Base-by-base conservation (phyloP, 2,113 vertebrate species). In the Fulica atra region DNA sequence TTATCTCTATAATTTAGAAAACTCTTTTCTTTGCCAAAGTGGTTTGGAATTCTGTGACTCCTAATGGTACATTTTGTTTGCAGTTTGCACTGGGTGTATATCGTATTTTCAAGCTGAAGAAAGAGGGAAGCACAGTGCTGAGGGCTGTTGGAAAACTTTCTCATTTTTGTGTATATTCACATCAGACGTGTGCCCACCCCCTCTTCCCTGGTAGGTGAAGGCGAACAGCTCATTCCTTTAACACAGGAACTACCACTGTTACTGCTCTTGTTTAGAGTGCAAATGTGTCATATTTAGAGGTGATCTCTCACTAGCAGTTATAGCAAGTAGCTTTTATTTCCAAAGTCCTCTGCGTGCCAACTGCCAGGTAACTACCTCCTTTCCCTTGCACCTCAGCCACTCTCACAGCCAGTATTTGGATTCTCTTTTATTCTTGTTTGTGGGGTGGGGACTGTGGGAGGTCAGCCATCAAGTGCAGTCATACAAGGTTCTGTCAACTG, bases 1-100 rank as follows among this genome's bases (percentile, higher is more conserved):
- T 86, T 92, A 89, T 91, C 74, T 94, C 66, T 94, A 33, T 92
- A 93, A 89, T 96, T 96, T 89, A 87, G 87, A 86, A 76, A 93
- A 91, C 53, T 70, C 21, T 88, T 96, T 96, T 89, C 69, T 94
- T 85, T 95, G 92, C 54, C 59, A 77, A 82, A 89, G 66, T 80
- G 29, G n/a, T 86, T 96, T 89, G 71, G 50, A 96, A 95, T 89
- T 84, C 57, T 76, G 69, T 79, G 53, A 46, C 59, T 91, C 46
- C 44, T 94, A 96, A 80, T 59, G 50, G 50, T 69, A 66, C 50
- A 19, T 74, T 91, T 94, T 76, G 80, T 81, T 73, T 91, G n/a
- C 25, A 92, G 82, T 92, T 89, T 96, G 18, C 46, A 17, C n/a
- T 82, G 70, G 25, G 23, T 46, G 25, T 65, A 13, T 72, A 65